phyloP scores from a whole-genome alignment of 2,888 invertebrate genomes.

The Ypsolopha sequella region DNA sequence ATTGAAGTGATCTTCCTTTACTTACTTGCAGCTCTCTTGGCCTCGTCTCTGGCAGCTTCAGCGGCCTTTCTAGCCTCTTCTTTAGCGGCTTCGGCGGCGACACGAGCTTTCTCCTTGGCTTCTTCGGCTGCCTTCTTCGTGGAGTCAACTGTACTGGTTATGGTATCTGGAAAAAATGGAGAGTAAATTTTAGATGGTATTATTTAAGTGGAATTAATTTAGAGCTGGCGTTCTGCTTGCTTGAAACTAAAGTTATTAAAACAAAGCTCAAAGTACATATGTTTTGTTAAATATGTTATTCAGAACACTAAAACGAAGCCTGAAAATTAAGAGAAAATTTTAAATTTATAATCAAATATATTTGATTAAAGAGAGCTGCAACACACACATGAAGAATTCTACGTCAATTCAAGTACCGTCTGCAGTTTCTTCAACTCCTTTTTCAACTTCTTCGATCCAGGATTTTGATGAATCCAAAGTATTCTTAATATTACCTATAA shows the following conservation, averaged over 20 bases:
- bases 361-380: no score
- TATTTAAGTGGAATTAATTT: no score
- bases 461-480: conserved; percentile 16
- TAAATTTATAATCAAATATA: no score
- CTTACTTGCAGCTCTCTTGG: conserved; percentile 54
- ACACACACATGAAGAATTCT: no score
- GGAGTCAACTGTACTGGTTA: conserved; percentile 48
- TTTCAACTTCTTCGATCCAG: conserved; percentile 15
- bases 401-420: conserved; percentile 19
- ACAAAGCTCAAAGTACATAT: no score
- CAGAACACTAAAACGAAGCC: no score
- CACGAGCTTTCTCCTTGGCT: conserved; percentile 52
- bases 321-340: no score
- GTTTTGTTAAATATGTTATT: no score
- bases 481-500: conserved; percentile 26
- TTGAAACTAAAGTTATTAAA: no score
- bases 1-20: neutral
- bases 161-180: conserved; percentile 35
- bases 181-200: neutral
- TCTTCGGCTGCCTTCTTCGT: conserved; percentile 61
- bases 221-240: no score
- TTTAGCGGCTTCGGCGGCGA: conserved; percentile 46
- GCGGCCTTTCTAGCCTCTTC: conserved; percentile 47
- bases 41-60: conserved; percentile 48
- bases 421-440: conserved; percentile 17